These are phyloP conservation scores for Odontocerum albicorne DNA, from an alignment of 2,888 invertebrate species.

Conservation along the genomic window DNA sequence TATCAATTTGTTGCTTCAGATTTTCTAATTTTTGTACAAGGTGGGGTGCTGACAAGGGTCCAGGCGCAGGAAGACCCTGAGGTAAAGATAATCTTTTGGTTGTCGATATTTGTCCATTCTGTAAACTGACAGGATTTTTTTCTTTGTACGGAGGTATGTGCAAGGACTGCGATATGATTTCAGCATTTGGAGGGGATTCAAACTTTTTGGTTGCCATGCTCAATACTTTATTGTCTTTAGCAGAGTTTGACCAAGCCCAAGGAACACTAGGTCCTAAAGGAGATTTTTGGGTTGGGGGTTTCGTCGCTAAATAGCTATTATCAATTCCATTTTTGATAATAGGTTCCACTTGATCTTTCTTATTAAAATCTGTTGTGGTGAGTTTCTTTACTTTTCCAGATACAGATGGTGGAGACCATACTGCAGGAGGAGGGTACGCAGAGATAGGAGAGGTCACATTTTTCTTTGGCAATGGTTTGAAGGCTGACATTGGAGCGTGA, in stretches of 20 bases:
- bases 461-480: slow-evolving; percentile 61
- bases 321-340: slow-evolving; percentile 38
- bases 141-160: slow-evolving; percentile 30
- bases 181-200: slow-evolving; percentile 42
- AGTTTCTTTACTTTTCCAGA: slow-evolving; percentile 26
- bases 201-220: slow-evolving; percentile 59
- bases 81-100: slow-evolving; percentile 32
- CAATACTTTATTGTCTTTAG: slow-evolving; percentile 53
- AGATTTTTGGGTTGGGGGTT: slow-evolving; percentile 39
- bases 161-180: slow-evolving; percentile 11
- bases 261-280: slow-evolving; percentile 43
- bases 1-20: slow-evolving; percentile 35
- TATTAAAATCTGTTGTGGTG: slow-evolving; percentile 18
- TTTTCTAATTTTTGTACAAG: slow-evolving; percentile 46
- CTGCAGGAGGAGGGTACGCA: slow-evolving; percentile 41
- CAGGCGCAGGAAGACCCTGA: slow-evolving; percentile 35
- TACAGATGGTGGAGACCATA: slow-evolving; percentile 53
- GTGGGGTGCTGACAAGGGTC: slow-evolving; percentile 51
- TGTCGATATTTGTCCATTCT: slow-evolving; percentile 20
- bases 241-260: slow-evolving; percentile 52
- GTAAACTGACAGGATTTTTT: slow-evolving; percentile 34
- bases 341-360: slow-evolving; percentile 12
- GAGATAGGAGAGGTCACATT: slow-evolving; percentile 48
- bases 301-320: slow-evolving; percentile 27
- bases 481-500: slow-evolving; percentile 76